phyloP scores from a whole-genome alignment of 2,888 invertebrate species.

The Aleiodes testaceus region DNA sequence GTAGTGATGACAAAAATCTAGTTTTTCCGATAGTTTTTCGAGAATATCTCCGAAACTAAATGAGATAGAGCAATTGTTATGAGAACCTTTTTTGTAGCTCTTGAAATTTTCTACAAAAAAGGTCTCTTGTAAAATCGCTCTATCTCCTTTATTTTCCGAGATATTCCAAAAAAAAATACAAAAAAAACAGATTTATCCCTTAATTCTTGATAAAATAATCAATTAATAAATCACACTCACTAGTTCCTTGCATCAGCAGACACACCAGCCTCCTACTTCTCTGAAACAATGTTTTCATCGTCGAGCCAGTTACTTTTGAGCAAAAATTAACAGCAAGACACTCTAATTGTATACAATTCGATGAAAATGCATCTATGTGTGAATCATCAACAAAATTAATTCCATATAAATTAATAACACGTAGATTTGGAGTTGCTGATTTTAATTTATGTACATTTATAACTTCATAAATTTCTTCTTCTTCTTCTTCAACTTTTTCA shows the following conservation, averaged over 20 bases:
- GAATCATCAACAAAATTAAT: constrained; percentile 99
- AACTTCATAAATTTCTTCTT: constrained; percentile 99
- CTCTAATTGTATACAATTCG: constrained; percentile 97
- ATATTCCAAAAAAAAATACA: constrained; percentile 5
- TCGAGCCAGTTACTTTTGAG: constrained; percentile 95
- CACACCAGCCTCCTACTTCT: constrained; percentile 93
- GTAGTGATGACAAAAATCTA: no score
- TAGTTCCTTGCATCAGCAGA: constrained; percentile 96
- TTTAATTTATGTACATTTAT: constrained; percentile 99
- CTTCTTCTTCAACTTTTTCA: constrained; percentile 98
- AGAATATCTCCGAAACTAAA: no score
- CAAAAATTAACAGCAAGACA: constrained; percentile 98
- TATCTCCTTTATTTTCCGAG: no score
- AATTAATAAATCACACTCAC: constrained; percentile 75
- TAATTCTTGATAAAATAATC: not conserved
- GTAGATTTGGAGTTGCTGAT: constrained; percentile 96
- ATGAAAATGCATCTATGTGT: constrained; percentile 98
- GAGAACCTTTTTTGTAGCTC: no score
- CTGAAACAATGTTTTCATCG: constrained; percentile 94
- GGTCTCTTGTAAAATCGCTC: no score
- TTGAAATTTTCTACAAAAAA: no score
- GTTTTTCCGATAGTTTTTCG: no score
- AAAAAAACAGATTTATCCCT: not conserved
- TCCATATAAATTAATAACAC: constrained; percentile 98
- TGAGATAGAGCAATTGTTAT: no score